phyloP scores from a whole-genome alignment of 2,797 vertebrate species.

The Phylloscopus collybita region DNA sequence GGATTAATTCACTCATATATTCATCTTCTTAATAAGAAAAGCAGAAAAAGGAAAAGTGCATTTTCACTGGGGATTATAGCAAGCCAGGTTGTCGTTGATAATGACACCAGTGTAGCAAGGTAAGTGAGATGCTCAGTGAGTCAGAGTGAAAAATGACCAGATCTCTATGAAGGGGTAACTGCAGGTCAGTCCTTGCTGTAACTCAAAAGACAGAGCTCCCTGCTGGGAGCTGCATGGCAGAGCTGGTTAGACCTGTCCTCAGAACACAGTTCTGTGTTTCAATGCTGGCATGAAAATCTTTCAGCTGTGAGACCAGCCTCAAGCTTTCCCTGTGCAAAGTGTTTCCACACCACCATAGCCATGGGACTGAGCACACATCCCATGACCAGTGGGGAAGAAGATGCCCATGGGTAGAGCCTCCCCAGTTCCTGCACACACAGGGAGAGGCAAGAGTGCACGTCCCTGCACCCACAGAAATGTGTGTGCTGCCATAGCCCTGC shows the following conservation, averaged over 20 bases:
- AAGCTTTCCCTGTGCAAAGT: accelerated
- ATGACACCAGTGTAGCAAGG: neutral
- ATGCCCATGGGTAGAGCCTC: neutral
- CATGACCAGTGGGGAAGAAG: accelerated
- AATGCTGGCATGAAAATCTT: neutral
- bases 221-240: neutral
- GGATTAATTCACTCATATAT: neutral
- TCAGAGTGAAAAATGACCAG: neutral
- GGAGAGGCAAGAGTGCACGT: neutral
- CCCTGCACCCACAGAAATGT: neutral
- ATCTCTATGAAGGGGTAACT: neutral
- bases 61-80: neutral
- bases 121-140: neutral
- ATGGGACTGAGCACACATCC: accelerated
- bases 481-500: neutral
- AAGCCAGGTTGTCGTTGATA: neutral
- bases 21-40: neutral
- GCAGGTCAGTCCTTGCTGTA: neutral
- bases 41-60: neutral
- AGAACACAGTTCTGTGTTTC: neutral
- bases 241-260: neutral
- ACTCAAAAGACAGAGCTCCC: neutral
- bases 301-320: accelerated
- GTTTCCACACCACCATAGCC: accelerated
- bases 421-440: neutral